Conservation (phyloP, 53 echinoderm and acorn worm genomes). For the Henricia sp. region DNA sequence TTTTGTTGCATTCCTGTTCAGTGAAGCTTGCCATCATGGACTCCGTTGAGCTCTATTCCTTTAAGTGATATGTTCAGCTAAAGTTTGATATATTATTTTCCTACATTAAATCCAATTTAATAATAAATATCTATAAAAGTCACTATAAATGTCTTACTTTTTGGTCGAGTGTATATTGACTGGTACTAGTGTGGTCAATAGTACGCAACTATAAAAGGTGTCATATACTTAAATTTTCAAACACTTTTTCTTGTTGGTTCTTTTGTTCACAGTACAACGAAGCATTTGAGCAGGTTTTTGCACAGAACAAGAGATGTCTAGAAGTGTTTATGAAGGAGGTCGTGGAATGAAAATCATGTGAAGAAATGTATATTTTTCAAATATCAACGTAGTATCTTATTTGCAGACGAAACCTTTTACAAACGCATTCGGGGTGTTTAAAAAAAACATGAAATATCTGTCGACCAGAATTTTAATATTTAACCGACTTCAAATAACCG, state of each 20-base stretch:
- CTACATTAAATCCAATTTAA: too few species aligned
- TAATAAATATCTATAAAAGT: not conserved
- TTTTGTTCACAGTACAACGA: constrained; percentile 6
- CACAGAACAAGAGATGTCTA: constrained; percentile 57
- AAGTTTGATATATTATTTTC: too few species aligned
- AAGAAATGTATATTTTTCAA: not conserved
- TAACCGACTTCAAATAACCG: too few species aligned
- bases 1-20: too few species aligned
- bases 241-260: not conserved
- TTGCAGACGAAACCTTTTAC: too few species aligned
- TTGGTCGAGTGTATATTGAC: not conserved
- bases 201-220: not conserved
- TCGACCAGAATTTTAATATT: too few species aligned
- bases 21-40: too few species aligned
- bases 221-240: not conserved
- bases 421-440: too few species aligned
- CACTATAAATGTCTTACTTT: not conserved
- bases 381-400: too few species aligned
- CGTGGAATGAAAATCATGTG: not conserved
- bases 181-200: not conserved
- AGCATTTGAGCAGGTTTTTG: constrained; percentile 62
- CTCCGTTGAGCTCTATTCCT: too few species aligned
- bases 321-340: constrained; percentile 66
- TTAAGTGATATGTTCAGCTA: too few species aligned
- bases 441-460: too few species aligned